Conservation (phyloP, 2,113 vertebrate species). For the Gobius niger region DNA sequence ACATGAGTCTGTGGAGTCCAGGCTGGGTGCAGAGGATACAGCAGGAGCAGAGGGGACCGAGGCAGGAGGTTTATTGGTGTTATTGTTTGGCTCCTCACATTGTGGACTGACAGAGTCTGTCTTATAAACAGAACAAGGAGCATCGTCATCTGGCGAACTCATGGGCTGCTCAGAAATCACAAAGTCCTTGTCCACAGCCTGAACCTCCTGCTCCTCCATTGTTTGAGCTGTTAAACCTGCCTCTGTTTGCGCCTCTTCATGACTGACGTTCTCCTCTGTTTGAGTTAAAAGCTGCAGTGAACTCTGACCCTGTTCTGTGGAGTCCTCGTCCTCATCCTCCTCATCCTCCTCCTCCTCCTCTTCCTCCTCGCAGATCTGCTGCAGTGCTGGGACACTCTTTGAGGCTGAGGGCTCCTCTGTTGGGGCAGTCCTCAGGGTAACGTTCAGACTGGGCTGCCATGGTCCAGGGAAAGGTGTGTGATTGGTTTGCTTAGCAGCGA, state of each 20-base stretch:
- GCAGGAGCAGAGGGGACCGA: conserved; percentile 20
- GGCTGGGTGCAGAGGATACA: conserved; percentile 36
- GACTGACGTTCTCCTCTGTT: conserved; percentile 8
- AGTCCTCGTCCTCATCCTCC: conserved; percentile 68
- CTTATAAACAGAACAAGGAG: conserved; percentile 28
- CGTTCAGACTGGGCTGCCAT: conserved; percentile 58
- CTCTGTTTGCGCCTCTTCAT: conserved; percentile 43
- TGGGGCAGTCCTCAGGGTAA: conserved; percentile 51
- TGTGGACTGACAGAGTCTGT: conserved; percentile 43
- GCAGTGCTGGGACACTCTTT: conserved; percentile 79
- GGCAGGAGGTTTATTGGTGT: conserved; percentile 51
- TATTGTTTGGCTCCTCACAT: conserved; percentile 67
- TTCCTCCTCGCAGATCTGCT: conserved; percentile 87
- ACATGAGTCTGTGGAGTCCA: conserved; percentile 34
- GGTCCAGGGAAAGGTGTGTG: conserved; percentile 50
- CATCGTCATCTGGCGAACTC: conserved; percentile 32
- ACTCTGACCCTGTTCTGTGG: conserved; percentile 9
- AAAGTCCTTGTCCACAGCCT: neutral
- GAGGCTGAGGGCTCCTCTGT: conserved; percentile 62
- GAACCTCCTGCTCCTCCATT: conserved; percentile 20
- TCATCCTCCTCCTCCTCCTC: conserved; percentile 82
- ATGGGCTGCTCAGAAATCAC: conserved; percentile 64
- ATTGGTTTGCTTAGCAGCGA: conserved; percentile 46
- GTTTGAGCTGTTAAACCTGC: conserved; percentile 9
- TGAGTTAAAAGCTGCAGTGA: conserved; percentile 8